Conservation (phyloP, 2,113 vertebrate genomes). For the Lonchura striata region DNA sequence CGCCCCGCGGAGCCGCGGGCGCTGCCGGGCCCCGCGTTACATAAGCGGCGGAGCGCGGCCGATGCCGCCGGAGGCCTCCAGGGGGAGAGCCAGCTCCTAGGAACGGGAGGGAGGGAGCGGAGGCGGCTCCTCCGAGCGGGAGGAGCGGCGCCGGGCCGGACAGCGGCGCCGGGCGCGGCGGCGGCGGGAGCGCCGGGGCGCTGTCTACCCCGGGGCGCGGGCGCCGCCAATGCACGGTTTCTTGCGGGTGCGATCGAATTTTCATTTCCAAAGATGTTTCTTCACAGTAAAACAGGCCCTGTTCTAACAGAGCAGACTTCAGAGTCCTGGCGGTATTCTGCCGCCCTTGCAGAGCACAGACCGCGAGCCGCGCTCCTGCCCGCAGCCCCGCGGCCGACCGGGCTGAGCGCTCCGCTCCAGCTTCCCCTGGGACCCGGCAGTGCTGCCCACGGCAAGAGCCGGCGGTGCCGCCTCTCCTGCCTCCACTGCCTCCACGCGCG, state of each 20-base stretch:
- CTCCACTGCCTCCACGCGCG: accelerated
- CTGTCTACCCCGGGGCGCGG: too few species aligned
- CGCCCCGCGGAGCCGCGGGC: neutral
- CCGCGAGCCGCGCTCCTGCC: too few species aligned
- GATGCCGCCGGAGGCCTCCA: constrained; percentile 6
- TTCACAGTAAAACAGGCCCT: neutral
- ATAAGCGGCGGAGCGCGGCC: neutral
- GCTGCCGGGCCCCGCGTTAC: neutral
- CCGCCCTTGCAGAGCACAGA: accelerated
- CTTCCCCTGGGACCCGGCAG: neutral
- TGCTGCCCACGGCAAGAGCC: neutral
- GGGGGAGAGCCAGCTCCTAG: neutral
- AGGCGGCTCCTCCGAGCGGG: too few species aligned
- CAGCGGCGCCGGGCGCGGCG: neutral
- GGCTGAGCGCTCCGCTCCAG: neutral
- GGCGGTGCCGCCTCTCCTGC: neutral
- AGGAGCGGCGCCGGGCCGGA: accelerated
- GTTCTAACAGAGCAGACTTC: accelerated
- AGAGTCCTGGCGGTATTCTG: neutral
- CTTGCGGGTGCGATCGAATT: neutral
- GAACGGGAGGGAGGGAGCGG: neutral
- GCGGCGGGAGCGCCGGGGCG: accelerated
- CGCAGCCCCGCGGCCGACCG: neutral
- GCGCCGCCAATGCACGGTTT: accelerated
- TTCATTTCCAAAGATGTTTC: neutral